A percentile compares a stretch with the other conserved stretches of the same genome.
These are phyloP conservation scores for Cervus canadensis DNA, from an alignment of 2,113 vertebrate species.

Conservation along the genomic window DNA sequence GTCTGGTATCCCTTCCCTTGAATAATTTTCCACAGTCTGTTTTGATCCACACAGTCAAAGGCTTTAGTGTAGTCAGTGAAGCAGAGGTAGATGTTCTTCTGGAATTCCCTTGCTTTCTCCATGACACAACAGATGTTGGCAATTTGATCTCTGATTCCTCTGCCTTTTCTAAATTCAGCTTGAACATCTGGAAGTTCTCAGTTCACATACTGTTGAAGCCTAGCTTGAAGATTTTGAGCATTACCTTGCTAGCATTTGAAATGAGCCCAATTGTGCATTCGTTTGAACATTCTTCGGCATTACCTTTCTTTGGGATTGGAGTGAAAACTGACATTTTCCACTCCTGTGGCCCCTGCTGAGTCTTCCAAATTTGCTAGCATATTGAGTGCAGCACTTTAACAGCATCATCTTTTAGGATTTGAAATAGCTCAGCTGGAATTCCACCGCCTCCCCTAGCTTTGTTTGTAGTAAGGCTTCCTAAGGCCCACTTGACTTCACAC, in stretches of 20 bases:
- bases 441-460: background rate
- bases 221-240: background rate
- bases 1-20: background rate
- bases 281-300: background rate
- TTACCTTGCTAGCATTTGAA: background rate
- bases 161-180: background rate
- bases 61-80: background rate
- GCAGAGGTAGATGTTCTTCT: background rate
- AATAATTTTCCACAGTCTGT: background rate
- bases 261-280: background rate
- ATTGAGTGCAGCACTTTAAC: background rate
- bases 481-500: background rate
- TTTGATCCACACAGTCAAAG: background rate
- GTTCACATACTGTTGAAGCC: background rate
- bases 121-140: background rate
- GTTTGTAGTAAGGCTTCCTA: background rate
- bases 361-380: background rate
- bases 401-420: background rate
- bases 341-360: background rate
- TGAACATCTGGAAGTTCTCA: background rate
- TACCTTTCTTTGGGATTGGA: background rate
- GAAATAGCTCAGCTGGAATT: background rate
- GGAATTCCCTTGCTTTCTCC: background rate
- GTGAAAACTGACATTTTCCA: background rate
- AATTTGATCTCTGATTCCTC: background rate